Evolutionary conservation across 2,888 invertebrate species (phyloP).

Genomic region (Brachyptera putata): DNA sequence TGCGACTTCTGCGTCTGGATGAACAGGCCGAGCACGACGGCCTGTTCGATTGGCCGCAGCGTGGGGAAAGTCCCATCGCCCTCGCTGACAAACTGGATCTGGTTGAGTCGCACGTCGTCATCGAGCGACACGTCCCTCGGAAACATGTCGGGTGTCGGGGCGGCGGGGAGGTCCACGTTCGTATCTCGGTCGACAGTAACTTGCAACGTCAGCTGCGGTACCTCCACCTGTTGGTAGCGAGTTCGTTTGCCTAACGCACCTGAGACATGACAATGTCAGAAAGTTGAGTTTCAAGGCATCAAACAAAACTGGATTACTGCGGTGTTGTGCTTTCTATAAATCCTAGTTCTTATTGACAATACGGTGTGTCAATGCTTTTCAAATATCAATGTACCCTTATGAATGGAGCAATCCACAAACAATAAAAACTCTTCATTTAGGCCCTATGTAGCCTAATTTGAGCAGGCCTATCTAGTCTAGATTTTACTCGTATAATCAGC

Average conservation of each 20-base stretch:
- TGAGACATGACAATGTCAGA: no score
- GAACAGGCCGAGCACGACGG: slow-evolving; percentile 70
- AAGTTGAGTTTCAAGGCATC: no score
- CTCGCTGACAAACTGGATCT: slow-evolving; percentile 64
- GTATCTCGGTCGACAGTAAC: slow-evolving; percentile 42
- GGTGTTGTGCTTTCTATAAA: no score
- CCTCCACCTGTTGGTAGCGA: slow-evolving; percentile 73
- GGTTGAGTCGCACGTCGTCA: slow-evolving; percentile 60
- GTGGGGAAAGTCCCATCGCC: slow-evolving; percentile 48
- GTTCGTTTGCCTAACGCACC: slow-evolving; percentile 88
- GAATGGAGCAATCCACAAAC: no score
- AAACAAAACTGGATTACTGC: no score
- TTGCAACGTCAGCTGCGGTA: slow-evolving; percentile 78
- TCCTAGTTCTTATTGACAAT: no score
- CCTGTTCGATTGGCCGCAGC: slow-evolving; percentile 69
- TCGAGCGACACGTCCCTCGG: slow-evolving; percentile 52
- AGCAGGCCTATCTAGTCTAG: no score
- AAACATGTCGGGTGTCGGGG: slow-evolving; percentile 41
- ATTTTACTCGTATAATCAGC: no score
- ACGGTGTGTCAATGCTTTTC: no score
- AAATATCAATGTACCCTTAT: no score
- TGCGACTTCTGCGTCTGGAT: slow-evolving; percentile 68
- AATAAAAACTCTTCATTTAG: no score
- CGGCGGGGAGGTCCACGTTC: background rate
- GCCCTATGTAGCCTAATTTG: no score